These are phyloP conservation scores for Acleris laterana DNA, from an alignment of 2,888 invertebrate genomes.

Conservation along the genomic window DNA sequence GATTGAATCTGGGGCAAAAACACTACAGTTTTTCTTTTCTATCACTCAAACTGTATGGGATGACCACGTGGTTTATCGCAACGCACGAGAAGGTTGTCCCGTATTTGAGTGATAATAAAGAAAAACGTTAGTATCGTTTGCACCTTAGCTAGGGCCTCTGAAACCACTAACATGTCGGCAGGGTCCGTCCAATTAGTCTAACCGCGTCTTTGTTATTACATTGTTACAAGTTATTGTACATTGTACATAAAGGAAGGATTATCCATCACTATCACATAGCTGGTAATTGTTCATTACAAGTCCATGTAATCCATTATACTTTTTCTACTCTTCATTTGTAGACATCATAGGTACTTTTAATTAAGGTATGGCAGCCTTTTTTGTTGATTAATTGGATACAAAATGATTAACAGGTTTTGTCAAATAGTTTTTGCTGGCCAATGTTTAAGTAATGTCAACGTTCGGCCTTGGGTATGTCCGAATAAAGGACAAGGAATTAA, in stretches of 20 bases:
- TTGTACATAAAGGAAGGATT: background rate
- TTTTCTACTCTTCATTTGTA: slow-evolving; percentile 5
- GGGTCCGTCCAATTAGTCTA: too few species aligned
- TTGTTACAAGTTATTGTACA: too few species aligned
- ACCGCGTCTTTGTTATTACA: too few species aligned
- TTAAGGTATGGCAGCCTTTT: slow-evolving; percentile 19
- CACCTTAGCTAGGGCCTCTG: too few species aligned
- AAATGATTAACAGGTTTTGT: slow-evolving; percentile 30
- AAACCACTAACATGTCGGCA: too few species aligned
- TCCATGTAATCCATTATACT: slow-evolving; percentile 24
- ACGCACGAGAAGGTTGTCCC: too few species aligned
- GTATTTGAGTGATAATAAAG: too few species aligned
- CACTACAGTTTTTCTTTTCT: too few species aligned
- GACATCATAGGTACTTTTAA: slow-evolving; percentile 19
- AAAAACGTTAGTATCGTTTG: too few species aligned
- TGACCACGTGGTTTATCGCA: too few species aligned
- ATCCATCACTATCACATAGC: slow-evolving; percentile 4
- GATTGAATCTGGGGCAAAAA: too few species aligned
- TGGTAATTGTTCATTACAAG: slow-evolving; percentile 9
- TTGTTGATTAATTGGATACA: slow-evolving; percentile 27
- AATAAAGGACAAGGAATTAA: background rate
- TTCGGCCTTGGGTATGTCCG: slow-evolving; percentile 14
- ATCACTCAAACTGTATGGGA: too few species aligned
- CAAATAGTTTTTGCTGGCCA: slow-evolving; percentile 17
- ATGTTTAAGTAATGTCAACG: slow-evolving; percentile 25